These are phyloP conservation scores for Cygnus olor DNA, from an alignment of 2,797 vertebrate genomes.

Conservation along the genomic window DNA sequence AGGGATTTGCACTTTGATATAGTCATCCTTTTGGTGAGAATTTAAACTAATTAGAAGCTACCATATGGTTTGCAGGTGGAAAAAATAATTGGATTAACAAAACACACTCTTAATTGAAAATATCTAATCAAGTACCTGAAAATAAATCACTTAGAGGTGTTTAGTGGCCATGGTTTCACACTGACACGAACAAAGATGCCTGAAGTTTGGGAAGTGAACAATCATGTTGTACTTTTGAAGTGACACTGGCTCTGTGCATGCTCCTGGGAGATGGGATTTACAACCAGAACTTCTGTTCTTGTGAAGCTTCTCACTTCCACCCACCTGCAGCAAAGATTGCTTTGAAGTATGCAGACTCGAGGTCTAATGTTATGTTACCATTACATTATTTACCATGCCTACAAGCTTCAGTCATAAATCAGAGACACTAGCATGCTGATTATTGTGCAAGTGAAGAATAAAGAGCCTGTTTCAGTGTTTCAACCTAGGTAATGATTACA, in stretches of 20 bases:
- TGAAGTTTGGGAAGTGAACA: neutral
- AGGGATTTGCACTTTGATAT: neutral
- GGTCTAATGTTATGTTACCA: neutral
- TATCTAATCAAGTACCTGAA: neutral
- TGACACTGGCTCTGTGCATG: neutral
- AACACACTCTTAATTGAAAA: neutral
- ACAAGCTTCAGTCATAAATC: neutral
- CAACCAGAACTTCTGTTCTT: neutral
- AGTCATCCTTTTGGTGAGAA: neutral
- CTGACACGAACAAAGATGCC: neutral
- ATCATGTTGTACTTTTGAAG: neutral
- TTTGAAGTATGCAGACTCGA: slow-evolving; percentile 8
- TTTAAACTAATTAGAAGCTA: neutral
- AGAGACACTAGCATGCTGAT: neutral
- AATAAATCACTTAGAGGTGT: neutral
- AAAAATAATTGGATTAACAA: neutral
- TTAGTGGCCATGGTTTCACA: neutral
- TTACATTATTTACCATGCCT: slow-evolving; percentile 18
- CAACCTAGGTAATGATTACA: neutral
- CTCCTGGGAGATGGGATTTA: neutral
- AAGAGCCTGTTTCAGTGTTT: neutral
- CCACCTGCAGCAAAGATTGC: slow-evolving; percentile 7
- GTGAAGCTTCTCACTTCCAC: neutral
- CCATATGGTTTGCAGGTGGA: neutral
- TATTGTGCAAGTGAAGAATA: neutral